Evolutionary conservation across 2,113 vertebrate genomes (phyloP).

Genomic region (Lampris incognitus): DNA sequence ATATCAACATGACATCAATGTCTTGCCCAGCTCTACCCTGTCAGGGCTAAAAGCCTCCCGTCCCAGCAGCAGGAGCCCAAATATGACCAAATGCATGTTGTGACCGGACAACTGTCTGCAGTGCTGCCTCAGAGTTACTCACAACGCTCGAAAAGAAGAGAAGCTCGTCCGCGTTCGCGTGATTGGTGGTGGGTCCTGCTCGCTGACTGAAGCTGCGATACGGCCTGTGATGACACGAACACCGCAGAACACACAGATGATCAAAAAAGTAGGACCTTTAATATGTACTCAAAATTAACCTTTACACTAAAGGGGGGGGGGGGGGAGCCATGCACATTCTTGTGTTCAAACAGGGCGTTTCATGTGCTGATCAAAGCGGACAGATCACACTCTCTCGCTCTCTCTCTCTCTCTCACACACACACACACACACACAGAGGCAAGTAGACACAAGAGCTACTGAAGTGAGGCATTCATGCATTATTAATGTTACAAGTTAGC

Average conservation of each 20-base stretch:
- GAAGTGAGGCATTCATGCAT: conserved; percentile 30
- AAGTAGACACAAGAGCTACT: conserved; percentile 24
- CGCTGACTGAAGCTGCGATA: neutral
- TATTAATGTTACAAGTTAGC: conserved; percentile 30
- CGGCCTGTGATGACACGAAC: too few relatives aligned
- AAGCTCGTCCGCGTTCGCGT: neutral
- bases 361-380: neutral
- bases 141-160: neutral
- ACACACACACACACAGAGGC: conserved; percentile 15
- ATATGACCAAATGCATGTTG: neutral
- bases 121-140: neutral
- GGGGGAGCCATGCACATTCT: conserved; percentile 3
- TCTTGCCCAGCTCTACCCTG: neutral
- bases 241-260: neutral
- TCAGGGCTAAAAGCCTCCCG: neutral
- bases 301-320: too few relatives aligned
- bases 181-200: neutral
- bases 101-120: neutral
- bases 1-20: too few relatives aligned
- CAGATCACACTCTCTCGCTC: too few relatives aligned
- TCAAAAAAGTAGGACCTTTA: neutral
- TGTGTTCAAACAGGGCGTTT: neutral
- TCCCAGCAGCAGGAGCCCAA: neutral
- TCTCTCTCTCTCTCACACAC: neutral
- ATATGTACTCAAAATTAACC: too few relatives aligned